These are phyloP conservation scores for Mizuhopecten yessoensis DNA, from an alignment of 1,140 invertebrate genomes.

Conservation along the genomic window DNA sequence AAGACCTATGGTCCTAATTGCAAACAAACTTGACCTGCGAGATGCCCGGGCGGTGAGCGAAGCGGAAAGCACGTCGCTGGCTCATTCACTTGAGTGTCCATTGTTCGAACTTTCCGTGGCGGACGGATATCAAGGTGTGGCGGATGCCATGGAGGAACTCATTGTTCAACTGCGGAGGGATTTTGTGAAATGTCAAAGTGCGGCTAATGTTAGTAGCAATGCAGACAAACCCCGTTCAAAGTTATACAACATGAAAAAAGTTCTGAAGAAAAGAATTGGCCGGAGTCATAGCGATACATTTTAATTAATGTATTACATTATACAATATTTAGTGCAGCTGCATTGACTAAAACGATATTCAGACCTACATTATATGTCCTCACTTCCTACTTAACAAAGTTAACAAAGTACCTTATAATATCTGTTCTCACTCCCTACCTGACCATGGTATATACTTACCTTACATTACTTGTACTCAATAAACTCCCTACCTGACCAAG, in stretches of 20 bases:
- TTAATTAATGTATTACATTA: no score
- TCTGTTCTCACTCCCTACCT: neutral
- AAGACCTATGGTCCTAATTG: conserved; percentile 70
- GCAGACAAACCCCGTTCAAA: conserved; percentile 73
- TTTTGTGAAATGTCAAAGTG: conserved; percentile 72
- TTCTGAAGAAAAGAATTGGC: conserved; percentile 78
- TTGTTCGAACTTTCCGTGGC: conserved; percentile 79
- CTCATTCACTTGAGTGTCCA: conserved; percentile 74
- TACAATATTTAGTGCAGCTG: no score
- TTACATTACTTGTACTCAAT: neutral
- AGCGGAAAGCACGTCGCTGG: conserved; percentile 64
- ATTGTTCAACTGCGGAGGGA: conserved; percentile 75
- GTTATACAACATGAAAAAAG: conserved; percentile 78
- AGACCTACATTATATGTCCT: neutral
- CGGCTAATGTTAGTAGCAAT: conserved; percentile 44
- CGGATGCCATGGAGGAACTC: conserved; percentile 77
- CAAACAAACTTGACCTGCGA: conserved; percentile 77
- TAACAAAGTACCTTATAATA: neutral
- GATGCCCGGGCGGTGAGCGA: conserved; percentile 71
- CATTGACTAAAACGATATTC: no score
- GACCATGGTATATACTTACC: no score
- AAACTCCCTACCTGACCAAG: neutral
- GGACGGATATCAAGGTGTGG: conserved; percentile 72
- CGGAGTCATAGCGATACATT: conserved; percentile 78
- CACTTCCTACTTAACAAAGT: neutral